Evolutionary conservation across 2,797 vertebrate species (phyloP).

Genomic region (Gouania willdenowi): DNA sequence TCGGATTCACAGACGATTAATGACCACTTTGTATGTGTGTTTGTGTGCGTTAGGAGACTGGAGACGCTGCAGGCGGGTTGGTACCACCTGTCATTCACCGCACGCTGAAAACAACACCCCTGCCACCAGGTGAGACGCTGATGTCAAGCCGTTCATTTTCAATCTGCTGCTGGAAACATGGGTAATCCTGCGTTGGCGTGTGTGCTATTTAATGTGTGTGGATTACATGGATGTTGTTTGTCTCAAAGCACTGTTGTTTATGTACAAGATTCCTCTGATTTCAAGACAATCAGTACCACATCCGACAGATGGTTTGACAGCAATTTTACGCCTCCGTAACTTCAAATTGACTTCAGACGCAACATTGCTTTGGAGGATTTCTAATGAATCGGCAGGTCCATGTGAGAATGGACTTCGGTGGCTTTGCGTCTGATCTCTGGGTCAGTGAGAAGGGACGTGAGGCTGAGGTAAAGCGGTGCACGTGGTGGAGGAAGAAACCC

Average conservation of each 20-base stretch:
- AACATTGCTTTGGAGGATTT: conserved; percentile 46
- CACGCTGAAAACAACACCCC: conserved; percentile 55
- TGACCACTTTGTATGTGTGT: conserved; percentile 25
- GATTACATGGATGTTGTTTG: conserved; percentile 21
- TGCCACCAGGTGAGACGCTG: conserved; percentile 59
- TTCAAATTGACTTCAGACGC: conserved; percentile 35
- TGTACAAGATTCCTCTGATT: conserved; percentile 35
- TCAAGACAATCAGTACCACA: conserved; percentile 25
- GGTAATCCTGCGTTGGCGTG: conserved; percentile 16
- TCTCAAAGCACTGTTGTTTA: conserved; percentile 29
- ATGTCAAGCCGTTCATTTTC: conserved; percentile 60
- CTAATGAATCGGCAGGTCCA: conserved; percentile 28
- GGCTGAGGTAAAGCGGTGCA: conserved; percentile 50
- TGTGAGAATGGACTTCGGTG: conserved; percentile 17
- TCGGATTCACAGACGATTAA: conserved; percentile 38
- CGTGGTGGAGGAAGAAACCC: conserved; percentile 41
- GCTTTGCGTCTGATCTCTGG: conserved; percentile 33
- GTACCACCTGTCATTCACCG: conserved; percentile 36
- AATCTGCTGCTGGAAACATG: conserved; percentile 52
- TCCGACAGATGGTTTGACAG: conserved; percentile 32
- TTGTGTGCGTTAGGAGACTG: conserved; percentile 37
- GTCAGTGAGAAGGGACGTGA: conserved; percentile 31
- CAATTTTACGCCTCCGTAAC: conserved; percentile 28
- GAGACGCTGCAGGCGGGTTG: conserved; percentile 51
- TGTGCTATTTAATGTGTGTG: conserved; percentile 17